Evolutionary conservation across 2,888 invertebrate species (phyloP).

Genomic region (Acleris emargana): DNA sequence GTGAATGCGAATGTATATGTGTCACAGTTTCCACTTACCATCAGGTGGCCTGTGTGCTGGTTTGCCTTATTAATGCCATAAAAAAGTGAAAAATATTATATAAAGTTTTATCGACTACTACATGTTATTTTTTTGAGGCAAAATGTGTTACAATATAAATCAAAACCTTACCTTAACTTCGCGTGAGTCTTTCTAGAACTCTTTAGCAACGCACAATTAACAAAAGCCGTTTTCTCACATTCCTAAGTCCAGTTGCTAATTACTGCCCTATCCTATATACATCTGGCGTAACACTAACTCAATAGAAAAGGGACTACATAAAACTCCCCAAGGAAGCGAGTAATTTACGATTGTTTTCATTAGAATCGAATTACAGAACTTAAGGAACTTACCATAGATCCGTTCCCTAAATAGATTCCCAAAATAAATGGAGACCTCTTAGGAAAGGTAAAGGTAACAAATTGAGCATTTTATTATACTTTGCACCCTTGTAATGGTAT

Average conservation of each 20-base stretch:
- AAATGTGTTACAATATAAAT: no score
- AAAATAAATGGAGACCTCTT: conserved; percentile 60
- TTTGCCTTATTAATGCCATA: no score
- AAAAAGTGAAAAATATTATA: no score
- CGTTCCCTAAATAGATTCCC: conserved; percentile 52
- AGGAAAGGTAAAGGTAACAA: conserved; percentile 64
- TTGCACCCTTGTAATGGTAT: conserved; percentile 67
- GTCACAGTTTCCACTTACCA: no score
- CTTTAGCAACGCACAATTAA: background rate
- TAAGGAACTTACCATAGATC: conserved; percentile 23
- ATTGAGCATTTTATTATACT: conserved; percentile 74
- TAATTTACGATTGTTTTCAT: conserved; percentile 36
- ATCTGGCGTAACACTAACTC: conserved; percentile 8
- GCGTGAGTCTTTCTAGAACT: no score
- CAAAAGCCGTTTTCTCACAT: no score
- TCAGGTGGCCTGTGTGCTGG: no score
- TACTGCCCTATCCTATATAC: conserved; percentile 6
- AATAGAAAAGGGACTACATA: conserved; percentile 20
- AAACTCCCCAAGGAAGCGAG: conserved; percentile 17
- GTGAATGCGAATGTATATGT: no score
- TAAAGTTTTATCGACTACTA: no score
- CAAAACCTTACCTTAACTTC: no score
- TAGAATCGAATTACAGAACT: conserved; percentile 28
- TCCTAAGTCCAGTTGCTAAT: conserved; percentile 3
- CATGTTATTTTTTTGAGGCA: no score